Base-by-base conservation (phyloP, 2,113 vertebrate species). In the Indicator indicator region DNA sequence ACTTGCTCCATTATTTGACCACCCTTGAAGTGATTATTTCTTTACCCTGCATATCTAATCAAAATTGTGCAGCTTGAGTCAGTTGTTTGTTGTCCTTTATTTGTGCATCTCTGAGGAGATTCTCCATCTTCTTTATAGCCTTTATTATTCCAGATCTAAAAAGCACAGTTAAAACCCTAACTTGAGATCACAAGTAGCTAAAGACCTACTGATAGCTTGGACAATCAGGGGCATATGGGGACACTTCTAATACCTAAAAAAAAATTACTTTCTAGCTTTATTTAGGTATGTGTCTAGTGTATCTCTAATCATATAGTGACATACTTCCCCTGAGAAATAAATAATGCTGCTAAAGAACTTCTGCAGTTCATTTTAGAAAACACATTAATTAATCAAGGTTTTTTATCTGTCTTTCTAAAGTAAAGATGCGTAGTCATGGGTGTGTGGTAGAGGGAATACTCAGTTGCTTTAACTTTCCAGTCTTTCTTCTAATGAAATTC, bases 1-100 rank as follows among this genome's bases (percentile, higher is more conserved):
- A 52, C 5, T 52, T 63, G 9, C 32, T 74, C 60, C 28, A 33
- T 32, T 46, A 48, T 74, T 84, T 78, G 18, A 86, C 9, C 21
- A 46, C 3, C 1, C 4, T 62, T 32, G 21, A 0, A 21, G 32
- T 8, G 50, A 48, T 14, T 33, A 15, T 24, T 54, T 46, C 48
- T 40, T 30, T 12, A 1, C 2, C 11, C 16, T 38, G 3, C 72
- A 23, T 50, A 68, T 73, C 40, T 44, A 28, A 20, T 55, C 33
- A 82, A 56, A 87, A 84, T 78, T 89, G 30, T 88, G 23, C 16
- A 64, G 12, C 28, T 79, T 82, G 9, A 4, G 1, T 36, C 30
- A 69, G 21, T n/a, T 68, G 21, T 50, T 50, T 23, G 21, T 50
- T 50, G 48, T 50, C 33, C 18, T 65, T 75, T 58, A 40, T 63